Evolutionary conservation across 2,888 invertebrate species (phyloP).

Genomic region (Ctena decussata): DNA sequence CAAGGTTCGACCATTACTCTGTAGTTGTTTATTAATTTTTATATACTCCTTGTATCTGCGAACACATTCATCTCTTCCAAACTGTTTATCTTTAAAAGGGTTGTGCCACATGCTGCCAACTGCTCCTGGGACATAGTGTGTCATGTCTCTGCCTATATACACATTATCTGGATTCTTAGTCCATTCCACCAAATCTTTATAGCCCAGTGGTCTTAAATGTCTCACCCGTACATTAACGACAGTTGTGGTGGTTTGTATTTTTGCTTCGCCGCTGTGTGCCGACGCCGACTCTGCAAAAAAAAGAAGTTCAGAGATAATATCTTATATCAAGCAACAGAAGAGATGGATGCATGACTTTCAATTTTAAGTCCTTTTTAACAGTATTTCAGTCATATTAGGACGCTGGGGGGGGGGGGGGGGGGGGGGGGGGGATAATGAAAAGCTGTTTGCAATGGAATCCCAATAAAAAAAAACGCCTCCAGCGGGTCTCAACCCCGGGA

Average conservation of each 20-base stretch:
- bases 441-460: too few species aligned
- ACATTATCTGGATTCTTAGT: slow-evolving; percentile 54
- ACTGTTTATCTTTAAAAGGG: slow-evolving; percentile 54
- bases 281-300: not conserved
- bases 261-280: not conserved
- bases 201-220: slow-evolving; percentile 50
- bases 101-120: slow-evolving; percentile 69
- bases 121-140: slow-evolving; percentile 64
- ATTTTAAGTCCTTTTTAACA: too few species aligned
- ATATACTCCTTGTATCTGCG: slow-evolving; percentile 55
- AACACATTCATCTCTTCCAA: slow-evolving; percentile 41
- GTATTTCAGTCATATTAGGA: too few species aligned
- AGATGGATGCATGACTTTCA: too few species aligned
- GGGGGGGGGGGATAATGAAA: too few species aligned
- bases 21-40: slow-evolving; percentile 36
- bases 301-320: too few species aligned
- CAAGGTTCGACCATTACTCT: slow-evolving; percentile 59
- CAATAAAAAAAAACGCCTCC: too few species aligned
- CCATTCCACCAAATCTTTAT: slow-evolving; percentile 65
- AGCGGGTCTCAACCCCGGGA: too few species aligned
- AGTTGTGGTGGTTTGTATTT: not conserved
- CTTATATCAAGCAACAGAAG: too few species aligned
- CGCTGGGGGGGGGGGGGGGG: too few species aligned
- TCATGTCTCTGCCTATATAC: slow-evolving; percentile 70
- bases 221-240: slow-evolving; percentile 56